These are phyloP conservation scores for Toxonevra muliebris DNA, from an alignment of 2,888 invertebrate genomes.

Conservation along the genomic window DNA sequence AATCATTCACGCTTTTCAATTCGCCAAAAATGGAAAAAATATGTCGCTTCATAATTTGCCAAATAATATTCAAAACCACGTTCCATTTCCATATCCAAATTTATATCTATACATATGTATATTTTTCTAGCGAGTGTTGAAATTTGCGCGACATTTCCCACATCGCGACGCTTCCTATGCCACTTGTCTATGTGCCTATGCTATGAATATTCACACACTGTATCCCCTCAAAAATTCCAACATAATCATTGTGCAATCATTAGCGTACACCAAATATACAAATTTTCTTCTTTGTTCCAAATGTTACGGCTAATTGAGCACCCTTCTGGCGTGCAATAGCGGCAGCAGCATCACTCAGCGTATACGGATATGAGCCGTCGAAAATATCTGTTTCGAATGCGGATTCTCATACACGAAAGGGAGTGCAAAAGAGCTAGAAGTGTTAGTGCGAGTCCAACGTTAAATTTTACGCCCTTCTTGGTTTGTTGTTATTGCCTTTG, in stretches of 20 bases:
- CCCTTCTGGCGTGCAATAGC: slow-evolving; percentile 55
- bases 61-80: slow-evolving; percentile 36
- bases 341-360: too few relatives aligned
- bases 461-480: too few relatives aligned
- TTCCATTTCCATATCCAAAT: background rate
- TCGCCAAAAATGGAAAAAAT: slow-evolving; percentile 10
- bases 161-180: slow-evolving; percentile 32
- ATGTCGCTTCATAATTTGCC: slow-evolving; percentile 29
- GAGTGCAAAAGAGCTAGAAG: too few relatives aligned
- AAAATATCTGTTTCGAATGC: slow-evolving; percentile 8
- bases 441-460: too few relatives aligned
- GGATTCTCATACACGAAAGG: too few relatives aligned
- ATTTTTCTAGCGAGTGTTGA: slow-evolving; percentile 26
- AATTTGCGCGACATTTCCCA: slow-evolving; percentile 33
- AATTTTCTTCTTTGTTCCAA: slow-evolving; percentile 45
- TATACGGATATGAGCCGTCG: background rate
- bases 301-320: slow-evolving; percentile 65
- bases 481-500: too few relatives aligned
- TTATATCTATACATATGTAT: too few relatives aligned
- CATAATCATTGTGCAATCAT: slow-evolving; percentile 63
- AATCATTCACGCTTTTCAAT: slow-evolving; percentile 32
- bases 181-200: slow-evolving; percentile 33
- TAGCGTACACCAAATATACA: slow-evolving; percentile 49
- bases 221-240: slow-evolving; percentile 37
- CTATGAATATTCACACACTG: too few relatives aligned